Base-by-base conservation (phyloP, 2,113 vertebrate genomes). In the Acanthisitta chloris region DNA sequence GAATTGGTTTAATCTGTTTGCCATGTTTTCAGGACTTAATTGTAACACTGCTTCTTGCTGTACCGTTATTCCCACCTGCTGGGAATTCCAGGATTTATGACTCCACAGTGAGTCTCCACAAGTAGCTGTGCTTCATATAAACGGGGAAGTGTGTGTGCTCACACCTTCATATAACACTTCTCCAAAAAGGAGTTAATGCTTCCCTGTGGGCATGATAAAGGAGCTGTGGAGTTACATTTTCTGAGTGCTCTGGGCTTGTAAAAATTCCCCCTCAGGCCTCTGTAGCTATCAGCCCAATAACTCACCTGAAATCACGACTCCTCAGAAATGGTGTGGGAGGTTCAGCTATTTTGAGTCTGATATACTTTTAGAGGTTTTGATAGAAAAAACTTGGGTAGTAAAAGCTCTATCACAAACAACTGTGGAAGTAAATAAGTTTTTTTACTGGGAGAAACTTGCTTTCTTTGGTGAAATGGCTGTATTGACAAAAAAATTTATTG, bases 281-380 rank as follows among this genome's bases (percentile, higher is more conserved):
- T 8, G 1, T 5, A 34, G 33, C n/a, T 51, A 5, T 36, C 55
- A 79, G 65, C 23, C 29, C 66, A 33, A 0, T 85, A 82, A 58
- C 29, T 94, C 71, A 70, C 70, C 40, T 55, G 49, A 51, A 70
- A 85, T 43, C 45, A 29, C 1, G 3, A 40, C 58, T 82, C 4
- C 0, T 59, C 36, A 26, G 69, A 49, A 84, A 8, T 49, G 2
- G 0, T 1, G 1, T 2, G 12, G 25, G 36, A 91, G 12, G 16
- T 45, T 74, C 7, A 52, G 49, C 67, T 88, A 3, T 61, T 55
- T 42, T 45, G 33, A 38, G 38, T 4, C 59, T 19, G 54, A 25
- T 48, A 20, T 23, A 11, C 17, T 59, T 51, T 3, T 7, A 18
- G 61, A 71, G 49, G 38, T 42, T 91, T 79, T 79, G 12, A 26